Conservation (phyloP, 2,113 vertebrate genomes). For the Butorides virescens region DNA sequence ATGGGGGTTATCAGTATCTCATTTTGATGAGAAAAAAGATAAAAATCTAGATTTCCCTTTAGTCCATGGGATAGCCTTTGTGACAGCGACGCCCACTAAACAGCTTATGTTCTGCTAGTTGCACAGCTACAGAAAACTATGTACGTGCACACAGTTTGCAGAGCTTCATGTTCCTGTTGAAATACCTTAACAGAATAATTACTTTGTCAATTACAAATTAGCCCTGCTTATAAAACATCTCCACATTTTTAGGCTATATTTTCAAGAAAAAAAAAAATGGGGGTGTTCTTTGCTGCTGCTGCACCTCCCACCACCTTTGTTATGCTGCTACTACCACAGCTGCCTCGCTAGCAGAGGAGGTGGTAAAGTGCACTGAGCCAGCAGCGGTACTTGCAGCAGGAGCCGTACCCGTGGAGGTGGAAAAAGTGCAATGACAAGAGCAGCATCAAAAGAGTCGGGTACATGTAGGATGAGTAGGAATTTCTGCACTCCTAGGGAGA, state of each 20-base stretch:
- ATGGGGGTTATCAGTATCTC: not conserved
- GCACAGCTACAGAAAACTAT: not conserved
- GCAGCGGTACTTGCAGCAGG: not conserved
- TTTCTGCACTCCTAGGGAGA: not conserved
- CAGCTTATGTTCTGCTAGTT: not conserved
- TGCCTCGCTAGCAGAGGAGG: not conserved
- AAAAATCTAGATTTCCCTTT: not conserved
- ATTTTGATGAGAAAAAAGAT: not conserved
- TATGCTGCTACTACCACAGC: not conserved
- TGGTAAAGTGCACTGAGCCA: not conserved
- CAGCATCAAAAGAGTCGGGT: not conserved
- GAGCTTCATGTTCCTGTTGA: not conserved
- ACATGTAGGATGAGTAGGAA: not conserved
- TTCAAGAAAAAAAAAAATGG: not conserved
- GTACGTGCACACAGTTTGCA: not conserved
- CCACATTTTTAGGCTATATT: not conserved
- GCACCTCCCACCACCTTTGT: not conserved
- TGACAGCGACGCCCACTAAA: not conserved
- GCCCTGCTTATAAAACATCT: not conserved
- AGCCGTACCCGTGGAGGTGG: not conserved
- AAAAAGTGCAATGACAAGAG: not conserved
- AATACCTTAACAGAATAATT: not conserved
- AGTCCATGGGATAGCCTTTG: not conserved
- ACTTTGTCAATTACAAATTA: not conserved
- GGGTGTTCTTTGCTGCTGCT: not conserved